Evolutionary conservation across 2,888 invertebrate genomes (phyloP), one percentile per base, ranked within the genome.

Genomic region (Rhagonycha fulva): DNA sequence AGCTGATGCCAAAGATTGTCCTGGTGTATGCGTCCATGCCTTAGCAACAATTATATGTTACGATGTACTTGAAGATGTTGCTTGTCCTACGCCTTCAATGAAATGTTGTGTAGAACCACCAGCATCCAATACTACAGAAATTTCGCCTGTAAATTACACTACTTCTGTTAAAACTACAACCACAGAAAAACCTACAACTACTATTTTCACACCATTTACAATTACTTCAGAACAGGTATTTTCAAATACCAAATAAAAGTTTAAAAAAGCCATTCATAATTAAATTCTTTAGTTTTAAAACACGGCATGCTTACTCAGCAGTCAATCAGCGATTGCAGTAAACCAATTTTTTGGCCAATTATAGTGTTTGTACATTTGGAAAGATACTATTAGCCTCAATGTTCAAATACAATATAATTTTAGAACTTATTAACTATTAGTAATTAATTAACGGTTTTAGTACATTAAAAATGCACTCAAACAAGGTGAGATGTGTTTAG

Each of bases 21-120:
- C 97, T 0, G 97, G 97, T 0, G 93, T 94, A 75, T 97, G 97
- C 87, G 94, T 96, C 78, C 96, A 96, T 85, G 92, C 95, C 10
- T 87, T 97, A 76, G 95, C 97, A 2, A 94, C 96, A 0, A 88
- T 96, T 77, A 94, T 96, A 83, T 97, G 97, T 86, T 93, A 94
- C 86, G 94, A 96, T 82, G 96, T 97, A 14, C 89, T 95, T 70
- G 95, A 96, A 76, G 93, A 96, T 84, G 93, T 95, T 19, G 92
- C 92, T 76, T 96, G 96, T 83, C 95, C 96, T 24, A 92, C 93
- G 74, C 88, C 93, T 3, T 93, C 92, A 81, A 95, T 96, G 95
- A 93, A 95, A 85, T 96, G 96, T 87, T 95, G 96, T 84, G 92
- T 95, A 19, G 95, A 95, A 84, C 92, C 92, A 75, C 92, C 93